Conservation (phyloP, 2,113 vertebrate species). For the Syrmaticus mikado region DNA sequence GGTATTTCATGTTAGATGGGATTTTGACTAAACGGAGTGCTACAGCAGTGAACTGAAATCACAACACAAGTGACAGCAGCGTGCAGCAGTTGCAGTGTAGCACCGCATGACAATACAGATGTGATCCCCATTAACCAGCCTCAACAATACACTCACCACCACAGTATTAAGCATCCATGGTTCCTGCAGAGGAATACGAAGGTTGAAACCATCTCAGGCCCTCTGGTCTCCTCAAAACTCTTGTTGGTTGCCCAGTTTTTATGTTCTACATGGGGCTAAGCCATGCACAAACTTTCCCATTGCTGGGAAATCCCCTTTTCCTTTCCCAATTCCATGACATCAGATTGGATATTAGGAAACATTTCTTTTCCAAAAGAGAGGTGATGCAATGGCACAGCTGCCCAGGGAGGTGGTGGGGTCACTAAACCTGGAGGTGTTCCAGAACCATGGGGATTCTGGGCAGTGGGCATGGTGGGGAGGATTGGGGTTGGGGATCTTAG, state of each 20-base stretch:
- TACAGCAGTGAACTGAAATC: background rate
- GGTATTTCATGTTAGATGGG: no score
- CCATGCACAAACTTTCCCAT: fast-evolving
- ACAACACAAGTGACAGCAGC: background rate
- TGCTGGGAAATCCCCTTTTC: background rate
- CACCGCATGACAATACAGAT: fast-evolving
- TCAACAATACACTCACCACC: fast-evolving
- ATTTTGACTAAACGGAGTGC: background rate
- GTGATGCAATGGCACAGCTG: no score
- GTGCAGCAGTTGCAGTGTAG: background rate
- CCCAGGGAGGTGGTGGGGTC: no score
- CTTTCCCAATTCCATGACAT: no score
- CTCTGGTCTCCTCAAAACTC: background rate
- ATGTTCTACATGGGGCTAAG: background rate
- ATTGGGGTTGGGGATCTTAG: no score
- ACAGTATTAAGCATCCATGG: no score
- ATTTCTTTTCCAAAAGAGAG: no score
- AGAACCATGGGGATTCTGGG: no score
- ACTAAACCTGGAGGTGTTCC: no score
- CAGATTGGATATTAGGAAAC: no score
- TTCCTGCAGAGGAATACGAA: background rate
- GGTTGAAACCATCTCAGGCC: background rate
- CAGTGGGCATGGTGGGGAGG: no score
- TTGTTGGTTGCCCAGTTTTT: background rate
- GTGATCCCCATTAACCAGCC: background rate